Percentiles rank a stretch among this genome's conserved stretches.
These are phyloP conservation scores for Spodoptera picta DNA, from an alignment of 2,888 invertebrate genomes.

Conservation along the genomic window DNA sequence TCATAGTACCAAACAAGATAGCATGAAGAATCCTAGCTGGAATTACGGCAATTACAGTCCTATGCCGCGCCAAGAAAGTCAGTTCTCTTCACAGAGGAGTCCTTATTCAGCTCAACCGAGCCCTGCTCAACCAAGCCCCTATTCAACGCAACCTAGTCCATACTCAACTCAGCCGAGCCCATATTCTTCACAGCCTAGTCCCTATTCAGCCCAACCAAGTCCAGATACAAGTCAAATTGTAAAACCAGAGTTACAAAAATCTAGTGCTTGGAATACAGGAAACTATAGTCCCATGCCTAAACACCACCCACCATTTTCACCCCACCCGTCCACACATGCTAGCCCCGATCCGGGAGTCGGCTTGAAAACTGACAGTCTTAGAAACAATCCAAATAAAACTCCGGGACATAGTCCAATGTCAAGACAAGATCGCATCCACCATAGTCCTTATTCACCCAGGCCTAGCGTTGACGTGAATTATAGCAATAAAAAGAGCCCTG, in stretches of 20 bases:
- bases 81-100: slow-evolving; percentile 83
- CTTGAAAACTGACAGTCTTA: slow-evolving; percentile 73
- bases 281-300: slow-evolving; percentile 85
- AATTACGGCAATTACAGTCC: slow-evolving; percentile 84
- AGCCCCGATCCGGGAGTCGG: slow-evolving; percentile 82
- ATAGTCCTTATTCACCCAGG: slow-evolving; percentile 82
- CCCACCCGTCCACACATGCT: slow-evolving; percentile 81
- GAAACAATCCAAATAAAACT: slow-evolving; percentile 76
- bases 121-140: slow-evolving; percentile 84
- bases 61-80: slow-evolving; percentile 82
- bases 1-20: slow-evolving; percentile 75
- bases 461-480: slow-evolving; percentile 79
- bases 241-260: slow-evolving; percentile 79
- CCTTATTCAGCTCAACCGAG: slow-evolving; percentile 85
- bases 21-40: slow-evolving; percentile 80
- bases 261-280: slow-evolving; percentile 83
- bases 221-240: slow-evolving; percentile 85
- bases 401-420: slow-evolving; percentile 85
- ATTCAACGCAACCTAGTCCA: slow-evolving; percentile 83
- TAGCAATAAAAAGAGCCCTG: slow-evolving; percentile 80
- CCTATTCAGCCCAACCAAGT: slow-evolving; percentile 84
- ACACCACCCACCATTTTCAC: slow-evolving; percentile 83
- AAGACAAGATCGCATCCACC: slow-evolving; percentile 79
- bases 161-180: slow-evolving; percentile 84
- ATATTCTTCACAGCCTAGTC: slow-evolving; percentile 84